Conservation (phyloP, 2,113 vertebrate genomes). For the Corythoichthys intestinalis region DNA sequence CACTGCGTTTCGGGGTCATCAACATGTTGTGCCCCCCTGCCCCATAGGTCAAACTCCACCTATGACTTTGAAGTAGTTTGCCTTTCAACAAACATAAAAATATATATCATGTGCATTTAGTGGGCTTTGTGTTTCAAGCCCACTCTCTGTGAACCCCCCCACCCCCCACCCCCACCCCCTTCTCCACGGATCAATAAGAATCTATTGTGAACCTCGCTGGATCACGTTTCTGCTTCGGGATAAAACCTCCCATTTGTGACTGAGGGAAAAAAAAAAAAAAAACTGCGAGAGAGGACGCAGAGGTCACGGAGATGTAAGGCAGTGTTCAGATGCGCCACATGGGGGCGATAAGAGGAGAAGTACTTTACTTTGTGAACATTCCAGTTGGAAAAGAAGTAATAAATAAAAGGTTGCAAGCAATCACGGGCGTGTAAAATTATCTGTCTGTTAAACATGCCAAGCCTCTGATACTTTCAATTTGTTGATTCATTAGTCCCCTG, state of each 20-base stretch:
- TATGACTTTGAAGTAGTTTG: not conserved
- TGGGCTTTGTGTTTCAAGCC: not conserved
- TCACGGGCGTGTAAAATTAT: not conserved
- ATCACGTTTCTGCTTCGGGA: constrained; percentile 43
- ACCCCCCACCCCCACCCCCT: not conserved
- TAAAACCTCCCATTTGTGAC: constrained; percentile 26
- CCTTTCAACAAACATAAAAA: not conserved
- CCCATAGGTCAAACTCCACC: too few relatives aligned
- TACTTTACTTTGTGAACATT: not conserved
- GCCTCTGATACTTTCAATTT: not conserved
- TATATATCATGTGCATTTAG: not conserved
- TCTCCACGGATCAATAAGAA: constrained; percentile 38
- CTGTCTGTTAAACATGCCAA: not conserved
- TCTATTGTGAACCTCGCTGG: constrained; percentile 43
- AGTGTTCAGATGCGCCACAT: constrained; percentile 19
- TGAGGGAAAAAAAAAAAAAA: not conserved
- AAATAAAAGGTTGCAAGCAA: not conserved
- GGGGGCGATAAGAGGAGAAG: constrained; percentile 20
- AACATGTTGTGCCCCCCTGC: too few relatives aligned
- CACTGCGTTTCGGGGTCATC: too few relatives aligned
- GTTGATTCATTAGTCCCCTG: not conserved
- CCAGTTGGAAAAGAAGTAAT: not conserved
- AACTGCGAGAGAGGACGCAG: constrained; percentile 1
- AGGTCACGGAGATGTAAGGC: constrained; percentile 23
- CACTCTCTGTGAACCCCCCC: constrained; percentile 2